Percentiles rank a stretch among this genome's conserved stretches.
phyloP scores from a whole-genome alignment of 2,113 vertebrate species.

The Prionailurus viverrinus region DNA sequence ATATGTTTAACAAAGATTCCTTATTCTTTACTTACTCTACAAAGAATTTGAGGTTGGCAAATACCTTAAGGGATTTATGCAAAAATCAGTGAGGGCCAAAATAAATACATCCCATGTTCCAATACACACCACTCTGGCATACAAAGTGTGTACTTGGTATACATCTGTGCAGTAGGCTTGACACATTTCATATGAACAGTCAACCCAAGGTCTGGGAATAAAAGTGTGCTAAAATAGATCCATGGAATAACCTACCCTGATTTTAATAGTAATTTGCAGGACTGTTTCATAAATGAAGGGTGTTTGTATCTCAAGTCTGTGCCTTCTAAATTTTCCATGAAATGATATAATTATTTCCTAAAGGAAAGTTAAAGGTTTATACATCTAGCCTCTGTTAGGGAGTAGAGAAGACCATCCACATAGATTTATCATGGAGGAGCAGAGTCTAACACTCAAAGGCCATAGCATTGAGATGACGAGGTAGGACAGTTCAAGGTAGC shows the following conservation, averaged over 20 bases:
- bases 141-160: background rate
- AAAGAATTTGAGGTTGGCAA: background rate
- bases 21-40: background rate
- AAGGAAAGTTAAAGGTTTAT: background rate
- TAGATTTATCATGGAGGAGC: background rate
- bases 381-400: conserved; percentile 1
- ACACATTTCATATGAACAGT: background rate
- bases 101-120: background rate
- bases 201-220: background rate
- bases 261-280: background rate
- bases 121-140: background rate
- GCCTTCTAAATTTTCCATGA: conserved; percentile 20
- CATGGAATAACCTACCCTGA: background rate
- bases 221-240: background rate
- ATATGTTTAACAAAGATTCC: background rate
- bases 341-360: conserved; percentile 5
- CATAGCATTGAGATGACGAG: background rate
- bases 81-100: background rate
- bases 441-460: background rate
- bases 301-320: background rate
- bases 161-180: background rate
- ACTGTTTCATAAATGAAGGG: background rate
- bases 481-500: background rate
- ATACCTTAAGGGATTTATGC: background rate
- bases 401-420: background rate